Conservation (phyloP, 2,797 vertebrate species). For the Sebastiscus albofasciatus region DNA sequence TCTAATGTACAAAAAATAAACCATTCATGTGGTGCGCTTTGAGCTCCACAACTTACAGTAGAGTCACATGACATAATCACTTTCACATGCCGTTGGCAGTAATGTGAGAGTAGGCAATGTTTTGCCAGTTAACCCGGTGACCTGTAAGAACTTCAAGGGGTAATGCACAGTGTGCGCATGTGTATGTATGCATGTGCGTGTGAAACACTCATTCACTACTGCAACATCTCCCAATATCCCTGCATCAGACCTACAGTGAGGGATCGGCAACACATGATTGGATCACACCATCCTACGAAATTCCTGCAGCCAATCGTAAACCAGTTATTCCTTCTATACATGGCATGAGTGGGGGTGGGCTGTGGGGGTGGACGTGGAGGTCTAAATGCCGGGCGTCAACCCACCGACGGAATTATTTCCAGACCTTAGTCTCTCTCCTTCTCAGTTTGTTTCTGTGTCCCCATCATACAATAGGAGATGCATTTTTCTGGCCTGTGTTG, state of each 20-base stretch:
- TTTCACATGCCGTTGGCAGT: constrained; percentile 26
- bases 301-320: constrained; percentile 63
- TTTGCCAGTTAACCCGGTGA: constrained; percentile 25
- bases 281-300: constrained; percentile 68
- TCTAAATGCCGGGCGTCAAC: constrained; percentile 42
- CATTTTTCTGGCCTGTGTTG: constrained; percentile 2
- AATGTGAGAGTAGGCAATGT: constrained; percentile 5
- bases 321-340: constrained; percentile 16
- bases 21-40: not conserved
- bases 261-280: constrained; percentile 37
- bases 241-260: constrained; percentile 13
- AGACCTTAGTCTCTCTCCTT: constrained; percentile 51
- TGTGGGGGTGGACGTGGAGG: constrained; percentile 21
- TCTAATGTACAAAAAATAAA: not conserved
- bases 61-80: constrained; percentile 39
- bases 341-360: constrained; percentile 18
- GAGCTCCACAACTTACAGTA: constrained; percentile 26
- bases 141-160: constrained; percentile 23
- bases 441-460: not conserved
- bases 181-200: not conserved
- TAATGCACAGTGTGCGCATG: constrained; percentile 4
- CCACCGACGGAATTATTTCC: constrained; percentile 68
- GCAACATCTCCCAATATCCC: not conserved
- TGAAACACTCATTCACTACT: not conserved
- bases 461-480: not conserved